Evolutionary conservation across 2,888 invertebrate genomes (phyloP).

Genomic region (Cataglyphis rosenhaueri): DNA sequence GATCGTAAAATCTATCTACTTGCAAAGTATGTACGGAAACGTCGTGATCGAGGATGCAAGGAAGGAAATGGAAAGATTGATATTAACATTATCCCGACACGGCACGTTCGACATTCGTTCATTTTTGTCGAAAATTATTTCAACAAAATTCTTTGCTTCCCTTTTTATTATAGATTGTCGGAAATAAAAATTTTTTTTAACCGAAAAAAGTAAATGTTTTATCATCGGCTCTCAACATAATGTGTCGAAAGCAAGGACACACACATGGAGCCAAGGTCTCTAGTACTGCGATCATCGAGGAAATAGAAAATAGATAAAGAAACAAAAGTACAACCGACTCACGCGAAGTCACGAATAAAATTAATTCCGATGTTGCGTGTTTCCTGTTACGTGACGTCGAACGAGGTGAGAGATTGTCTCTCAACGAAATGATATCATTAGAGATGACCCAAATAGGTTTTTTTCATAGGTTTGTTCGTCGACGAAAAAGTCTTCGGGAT

Average conservation of each 20-base stretch:
- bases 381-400: slow-evolving; percentile 34
- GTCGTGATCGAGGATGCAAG: slow-evolving; percentile 17
- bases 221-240: neutral
- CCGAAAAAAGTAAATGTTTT: neutral
- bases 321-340: slow-evolving; percentile 1
- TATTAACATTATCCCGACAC: slow-evolving; percentile 13
- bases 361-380: slow-evolving; percentile 39
- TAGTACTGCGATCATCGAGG: neutral
- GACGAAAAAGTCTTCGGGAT: slow-evolving; percentile 7
- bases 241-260: neutral
- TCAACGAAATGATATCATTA: slow-evolving; percentile 43
- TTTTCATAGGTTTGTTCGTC: slow-evolving; percentile 11
- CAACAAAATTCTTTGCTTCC: neutral
- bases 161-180: neutral
- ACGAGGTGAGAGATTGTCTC: slow-evolving; percentile 19
- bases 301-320: slow-evolving; percentile 9
- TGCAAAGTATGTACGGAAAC: slow-evolving; percentile 54
- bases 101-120: neutral
- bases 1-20: slow-evolving; percentile 74
- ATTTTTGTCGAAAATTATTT: neutral
- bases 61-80: slow-evolving; percentile 12
- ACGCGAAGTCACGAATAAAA: slow-evolving; percentile 38
- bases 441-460: slow-evolving; percentile 44
- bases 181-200: neutral
- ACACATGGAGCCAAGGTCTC: neutral